Base-by-base conservation (phyloP, 2,797 vertebrate genomes). In the Acanthurus tractus region DNA sequence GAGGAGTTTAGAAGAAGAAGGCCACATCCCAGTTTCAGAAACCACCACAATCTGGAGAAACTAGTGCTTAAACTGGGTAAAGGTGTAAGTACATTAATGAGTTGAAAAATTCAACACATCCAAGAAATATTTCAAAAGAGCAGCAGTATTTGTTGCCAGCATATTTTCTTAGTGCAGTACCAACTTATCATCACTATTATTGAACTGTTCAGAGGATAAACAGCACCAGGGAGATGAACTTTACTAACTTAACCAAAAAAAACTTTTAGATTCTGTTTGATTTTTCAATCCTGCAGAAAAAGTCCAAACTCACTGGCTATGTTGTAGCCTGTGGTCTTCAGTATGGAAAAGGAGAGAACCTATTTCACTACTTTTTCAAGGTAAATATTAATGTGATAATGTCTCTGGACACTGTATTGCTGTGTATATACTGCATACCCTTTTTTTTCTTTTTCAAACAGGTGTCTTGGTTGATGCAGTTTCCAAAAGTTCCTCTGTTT, bases 311-410 rank as follows among this genome's bases (percentile, higher is more conserved):
- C 18, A 62, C 66, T 1, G 94, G 96, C 13, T 99, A 96, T 0
- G 93, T 99, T 38, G 83, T 99, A 53, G 94, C 95, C 20, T 87
- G 94, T 22, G 98, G 97, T 70, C 93, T 97, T 85, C 96, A 96
- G 74, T 99, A 99, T 14, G 98, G 98, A 89, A 90, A 90, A 79
- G 98, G 93, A 72, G 98, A 97, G 86, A 94, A 93, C 58, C 62
- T 97, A 66, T 96, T 99, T 50, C 97, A 99, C 84, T 94, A 93
- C 78, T 97, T 97, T 88, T 99, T 99, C 85, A 98, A 98, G 96
- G 98, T 99, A 94, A n/a, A 59, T 78, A 46, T 59, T 22, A 65
- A 42, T 18, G 36, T 49, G 38, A 38, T 34, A 34, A 23, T 42
- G 23, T 52, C 9, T 20, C 7, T 11, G 2, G 56, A 10, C 20